phyloP scores from a whole-genome alignment of 2,113 vertebrate genomes.

The Ceyx melanurus region DNA sequence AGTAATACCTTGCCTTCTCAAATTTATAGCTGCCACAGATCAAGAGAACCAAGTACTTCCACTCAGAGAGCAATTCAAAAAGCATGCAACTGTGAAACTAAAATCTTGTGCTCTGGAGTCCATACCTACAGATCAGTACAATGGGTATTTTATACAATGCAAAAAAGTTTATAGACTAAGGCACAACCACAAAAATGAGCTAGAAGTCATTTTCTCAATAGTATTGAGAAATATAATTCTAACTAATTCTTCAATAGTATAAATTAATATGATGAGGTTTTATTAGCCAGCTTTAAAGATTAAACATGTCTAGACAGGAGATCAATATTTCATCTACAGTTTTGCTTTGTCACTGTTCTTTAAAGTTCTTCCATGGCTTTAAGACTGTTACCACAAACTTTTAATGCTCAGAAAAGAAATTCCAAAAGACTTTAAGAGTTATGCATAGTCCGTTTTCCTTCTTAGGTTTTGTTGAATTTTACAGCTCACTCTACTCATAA shows the following conservation, averaged over 20 bases:
- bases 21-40: neutral
- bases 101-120: neutral
- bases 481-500: neutral
- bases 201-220: neutral
- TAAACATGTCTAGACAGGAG: constrained; percentile 41
- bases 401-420: neutral
- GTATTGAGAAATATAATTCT: too few relatives aligned
- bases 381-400: neutral
- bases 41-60: neutral
- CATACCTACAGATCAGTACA: neutral
- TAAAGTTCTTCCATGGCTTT: neutral
- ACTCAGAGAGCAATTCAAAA: neutral
- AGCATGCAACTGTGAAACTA: neutral
- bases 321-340: constrained; percentile 31
- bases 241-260: neutral
- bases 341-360: neutral
- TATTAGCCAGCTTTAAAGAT: constrained; percentile 20
- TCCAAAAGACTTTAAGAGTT: neutral
- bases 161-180: neutral
- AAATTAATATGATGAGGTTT: constrained; percentile 29
- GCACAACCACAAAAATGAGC: neutral
- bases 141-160: neutral
- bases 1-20: neutral
- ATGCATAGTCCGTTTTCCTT: neutral
- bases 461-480: neutral